Evolutionary conservation across 2,797 vertebrate species (phyloP).

Genomic region (Eospalax fontanierii): DNA sequence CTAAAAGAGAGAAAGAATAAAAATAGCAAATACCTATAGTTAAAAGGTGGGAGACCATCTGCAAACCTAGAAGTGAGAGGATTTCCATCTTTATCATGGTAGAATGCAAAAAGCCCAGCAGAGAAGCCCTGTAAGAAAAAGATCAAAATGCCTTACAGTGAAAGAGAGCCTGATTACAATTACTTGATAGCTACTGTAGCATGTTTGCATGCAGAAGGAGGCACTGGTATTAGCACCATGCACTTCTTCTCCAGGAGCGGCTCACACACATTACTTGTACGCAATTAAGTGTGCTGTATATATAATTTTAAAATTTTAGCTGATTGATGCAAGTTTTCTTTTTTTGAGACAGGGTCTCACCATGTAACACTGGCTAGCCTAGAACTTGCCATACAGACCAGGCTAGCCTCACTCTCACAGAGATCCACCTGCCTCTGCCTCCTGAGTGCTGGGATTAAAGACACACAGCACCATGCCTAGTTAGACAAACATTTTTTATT

Average conservation of each 20-base stretch:
- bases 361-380: no score
- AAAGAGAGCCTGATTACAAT: constrained; percentile 61
- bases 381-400: no score
- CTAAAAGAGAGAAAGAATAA: constrained; percentile 48
- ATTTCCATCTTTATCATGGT: constrained; percentile 95
- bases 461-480: no score
- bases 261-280: not conserved
- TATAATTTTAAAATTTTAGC: constrained; percentile 14
- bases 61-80: constrained; percentile 95
- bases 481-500: not conserved
- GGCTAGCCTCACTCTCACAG: no score
- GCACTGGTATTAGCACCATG: not conserved
- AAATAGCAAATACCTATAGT: constrained; percentile 93
- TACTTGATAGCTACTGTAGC: not conserved
- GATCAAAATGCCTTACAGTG: constrained; percentile 60
- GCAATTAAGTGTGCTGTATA: not conserved
- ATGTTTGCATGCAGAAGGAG: not conserved
- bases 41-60: constrained; percentile 96
- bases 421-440: no score
- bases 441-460: no score
- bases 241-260: not conserved
- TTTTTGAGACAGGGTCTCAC: no score
- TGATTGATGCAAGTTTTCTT: no score
- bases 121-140: constrained; percentile 95
- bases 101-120: constrained; percentile 98